phyloP scores from a whole-genome alignment of 2,113 vertebrate species.

The Tachycineta bicolor region DNA sequence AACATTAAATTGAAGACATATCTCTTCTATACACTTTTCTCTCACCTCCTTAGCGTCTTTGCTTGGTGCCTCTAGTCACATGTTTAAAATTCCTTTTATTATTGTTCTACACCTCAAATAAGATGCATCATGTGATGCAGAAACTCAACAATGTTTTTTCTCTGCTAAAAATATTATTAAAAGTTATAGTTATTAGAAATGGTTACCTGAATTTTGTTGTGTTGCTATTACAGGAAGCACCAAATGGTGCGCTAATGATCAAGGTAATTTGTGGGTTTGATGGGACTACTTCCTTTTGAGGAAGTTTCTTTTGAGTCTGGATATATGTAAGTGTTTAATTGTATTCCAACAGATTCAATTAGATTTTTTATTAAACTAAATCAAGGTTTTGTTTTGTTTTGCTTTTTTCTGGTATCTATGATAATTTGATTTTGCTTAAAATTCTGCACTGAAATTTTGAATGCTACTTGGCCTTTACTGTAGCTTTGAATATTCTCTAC shows the following conservation, averaged over 20 bases:
- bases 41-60: not conserved
- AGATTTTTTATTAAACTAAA: not conserved
- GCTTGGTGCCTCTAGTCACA: not conserved
- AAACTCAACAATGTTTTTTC: not conserved
- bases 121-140: not conserved
- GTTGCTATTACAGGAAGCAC: not conserved
- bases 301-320: not conserved
- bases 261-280: not conserved
- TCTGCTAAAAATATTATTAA: not conserved
- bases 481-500: not conserved
- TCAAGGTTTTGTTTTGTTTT: not conserved
- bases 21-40: not conserved
- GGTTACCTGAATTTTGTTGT: not conserved
- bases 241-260: not conserved
- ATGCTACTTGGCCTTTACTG: not conserved
- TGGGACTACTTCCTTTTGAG: not conserved
- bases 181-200: not conserved
- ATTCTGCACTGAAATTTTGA: not conserved
- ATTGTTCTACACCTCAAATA: not conserved
- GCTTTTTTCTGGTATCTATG: not conserved
- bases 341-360: not conserved
- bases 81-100: not conserved
- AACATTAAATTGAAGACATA: constrained; percentile 33
- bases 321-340: not conserved
- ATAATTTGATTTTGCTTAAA: not conserved